phyloP scores from a whole-genome alignment of 2,113 vertebrate genomes.

The Bungarus multicinctus region DNA sequence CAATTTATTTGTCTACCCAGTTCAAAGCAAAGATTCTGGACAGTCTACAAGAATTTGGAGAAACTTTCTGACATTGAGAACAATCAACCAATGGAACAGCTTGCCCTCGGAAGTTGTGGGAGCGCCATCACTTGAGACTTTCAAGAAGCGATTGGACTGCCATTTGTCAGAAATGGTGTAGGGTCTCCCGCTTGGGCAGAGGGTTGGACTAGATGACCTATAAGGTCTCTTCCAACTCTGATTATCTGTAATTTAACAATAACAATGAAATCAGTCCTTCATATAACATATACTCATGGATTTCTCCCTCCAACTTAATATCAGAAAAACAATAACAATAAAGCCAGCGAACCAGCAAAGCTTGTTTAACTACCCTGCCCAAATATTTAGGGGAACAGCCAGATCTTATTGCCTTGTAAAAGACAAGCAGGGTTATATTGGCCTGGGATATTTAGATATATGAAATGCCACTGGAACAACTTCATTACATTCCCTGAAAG shows the following conservation, averaged over 20 bases:
- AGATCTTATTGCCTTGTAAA: neutral
- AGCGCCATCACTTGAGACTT: no score
- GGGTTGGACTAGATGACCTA: no score
- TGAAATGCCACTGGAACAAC: neutral
- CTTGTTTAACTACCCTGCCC: neutral
- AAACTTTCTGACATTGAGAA: no score
- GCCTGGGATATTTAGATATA: neutral
- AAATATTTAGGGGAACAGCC: neutral
- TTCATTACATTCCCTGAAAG: conserved; percentile 11
- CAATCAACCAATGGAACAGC: no score
- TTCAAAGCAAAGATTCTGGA: neutral
- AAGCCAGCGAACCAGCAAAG: neutral
- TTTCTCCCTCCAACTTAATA: neutral
- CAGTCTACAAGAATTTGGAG: neutral
- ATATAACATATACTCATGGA: neutral
- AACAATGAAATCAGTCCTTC: neutral
- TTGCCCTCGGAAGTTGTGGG: no score
- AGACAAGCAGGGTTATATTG: neutral
- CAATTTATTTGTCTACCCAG: neutral
- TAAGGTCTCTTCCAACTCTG: no score
- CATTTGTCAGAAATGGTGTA: no score
- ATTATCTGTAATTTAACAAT: neutral
- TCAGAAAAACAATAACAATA: neutral
- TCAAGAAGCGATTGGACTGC: no score
- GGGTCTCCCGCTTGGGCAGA: no score